phyloP scores from a whole-genome alignment of 1,140 invertebrate species.

The Tetraneura akinire region DNA sequence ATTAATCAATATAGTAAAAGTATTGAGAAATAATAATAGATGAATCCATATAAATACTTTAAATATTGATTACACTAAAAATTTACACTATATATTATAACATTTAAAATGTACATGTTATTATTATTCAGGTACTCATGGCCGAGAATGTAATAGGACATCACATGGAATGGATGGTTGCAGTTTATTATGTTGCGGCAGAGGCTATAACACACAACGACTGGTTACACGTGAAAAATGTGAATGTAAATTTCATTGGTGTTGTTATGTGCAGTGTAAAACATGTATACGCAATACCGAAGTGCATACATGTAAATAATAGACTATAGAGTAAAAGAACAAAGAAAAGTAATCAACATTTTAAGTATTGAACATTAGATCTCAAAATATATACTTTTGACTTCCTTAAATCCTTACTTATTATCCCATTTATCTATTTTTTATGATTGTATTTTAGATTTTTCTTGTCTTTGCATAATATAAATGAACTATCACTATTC shows the following conservation, averaged over 20 bases:
- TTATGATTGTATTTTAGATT: slow-evolving; percentile 20
- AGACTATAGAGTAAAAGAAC: neutral
- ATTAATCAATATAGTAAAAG: too few species aligned
- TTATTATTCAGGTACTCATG: slow-evolving; percentile 69
- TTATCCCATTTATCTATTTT: neutral
- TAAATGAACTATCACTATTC: neutral
- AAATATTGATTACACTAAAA: too few species aligned
- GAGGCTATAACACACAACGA: slow-evolving; percentile 51
- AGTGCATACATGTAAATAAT: slow-evolving; percentile 53
- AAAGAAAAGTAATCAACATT: slow-evolving; percentile 29
- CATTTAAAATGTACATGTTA: too few species aligned
- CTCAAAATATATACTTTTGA: slow-evolving; percentile 42
- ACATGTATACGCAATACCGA: slow-evolving; percentile 52
- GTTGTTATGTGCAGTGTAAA: slow-evolving; percentile 55
- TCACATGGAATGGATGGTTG: slow-evolving; percentile 77
- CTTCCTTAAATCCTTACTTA: slow-evolving; percentile 8
- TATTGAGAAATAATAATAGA: too few species aligned
- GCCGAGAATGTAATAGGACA: slow-evolving; percentile 78
- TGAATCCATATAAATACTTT: too few species aligned
- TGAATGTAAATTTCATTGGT: slow-evolving; percentile 56
- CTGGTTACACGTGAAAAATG: slow-evolving; percentile 52
- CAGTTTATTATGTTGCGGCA: slow-evolving; percentile 52
- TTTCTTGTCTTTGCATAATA: slow-evolving; percentile 17
- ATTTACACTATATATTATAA: too few species aligned
- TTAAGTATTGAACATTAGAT: slow-evolving; percentile 41